Evolutionary conservation across 2,113 vertebrate species (phyloP).

Genomic region (Hemicordylus capensis): DNA sequence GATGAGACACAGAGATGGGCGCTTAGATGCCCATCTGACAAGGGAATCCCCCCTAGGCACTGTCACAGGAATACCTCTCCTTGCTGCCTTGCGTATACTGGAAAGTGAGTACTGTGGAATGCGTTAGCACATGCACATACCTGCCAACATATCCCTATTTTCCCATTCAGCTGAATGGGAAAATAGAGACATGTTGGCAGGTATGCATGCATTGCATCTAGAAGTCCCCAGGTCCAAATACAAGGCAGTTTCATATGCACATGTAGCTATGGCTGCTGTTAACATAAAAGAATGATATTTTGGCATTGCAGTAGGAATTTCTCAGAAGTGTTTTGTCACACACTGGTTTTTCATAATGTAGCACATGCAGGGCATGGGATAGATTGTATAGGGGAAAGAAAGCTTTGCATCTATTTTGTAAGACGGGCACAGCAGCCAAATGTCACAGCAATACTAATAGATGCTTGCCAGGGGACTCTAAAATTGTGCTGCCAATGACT

Average conservation of each 20-base stretch:
- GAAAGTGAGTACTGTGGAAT: too few relatives aligned
- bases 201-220: too few relatives aligned
- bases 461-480: conserved; percentile 8
- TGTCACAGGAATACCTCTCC: too few relatives aligned
- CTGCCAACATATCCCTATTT: too few relatives aligned
- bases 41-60: too few relatives aligned
- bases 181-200: too few relatives aligned
- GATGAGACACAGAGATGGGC: too few relatives aligned
- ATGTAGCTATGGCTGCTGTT: neutral
- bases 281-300: neutral
- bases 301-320: neutral
- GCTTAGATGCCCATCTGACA: too few relatives aligned
- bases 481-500: conserved; percentile 8
- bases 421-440: neutral
- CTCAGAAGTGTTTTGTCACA: neutral
- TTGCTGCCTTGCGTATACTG: too few relatives aligned
- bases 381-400: conserved; percentile 10
- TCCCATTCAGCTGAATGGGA: too few relatives aligned
- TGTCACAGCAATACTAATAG: conserved; percentile 20
- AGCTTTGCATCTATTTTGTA: neutral
- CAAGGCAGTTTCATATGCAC: neutral
- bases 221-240: too few relatives aligned
- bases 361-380: neutral
- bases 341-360: neutral
- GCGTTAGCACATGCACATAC: too few relatives aligned